Evolutionary conservation across 2,113 vertebrate genomes (phyloP).

Genomic region (Promerops cafer): DNA sequence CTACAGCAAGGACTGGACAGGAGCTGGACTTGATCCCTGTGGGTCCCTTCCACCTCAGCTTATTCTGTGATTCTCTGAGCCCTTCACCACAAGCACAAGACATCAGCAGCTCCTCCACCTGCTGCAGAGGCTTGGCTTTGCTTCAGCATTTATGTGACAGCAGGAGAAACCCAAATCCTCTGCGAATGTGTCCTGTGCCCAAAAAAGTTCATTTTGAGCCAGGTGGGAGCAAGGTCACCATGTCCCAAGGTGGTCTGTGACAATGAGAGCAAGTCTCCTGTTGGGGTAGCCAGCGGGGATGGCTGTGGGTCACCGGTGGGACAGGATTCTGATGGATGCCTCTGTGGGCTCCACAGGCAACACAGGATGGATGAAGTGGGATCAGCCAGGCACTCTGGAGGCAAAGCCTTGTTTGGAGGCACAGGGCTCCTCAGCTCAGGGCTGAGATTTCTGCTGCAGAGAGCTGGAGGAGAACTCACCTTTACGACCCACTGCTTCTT

Average conservation of each 20-base stretch:
- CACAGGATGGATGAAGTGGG: fast-evolving
- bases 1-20: neutral
- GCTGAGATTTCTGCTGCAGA: neutral
- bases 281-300: neutral
- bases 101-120: neutral
- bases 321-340: neutral
- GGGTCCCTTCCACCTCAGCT: neutral
- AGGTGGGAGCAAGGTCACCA: neutral
- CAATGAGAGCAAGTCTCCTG: neutral
- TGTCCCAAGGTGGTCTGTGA: neutral
- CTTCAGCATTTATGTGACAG: neutral
- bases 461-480: neutral
- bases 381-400: neutral
- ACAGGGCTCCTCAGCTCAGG: neutral
- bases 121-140: neutral
- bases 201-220: neutral
- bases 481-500: too few relatives aligned
- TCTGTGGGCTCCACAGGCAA: neutral
- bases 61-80: neutral
- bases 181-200: neutral
- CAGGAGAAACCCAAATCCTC: neutral
- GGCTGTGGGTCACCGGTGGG: neutral
- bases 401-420: neutral
- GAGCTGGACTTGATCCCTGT: neutral
- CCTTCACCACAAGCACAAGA: neutral